Base-by-base conservation (phyloP, 1,140 invertebrate species). In the Cydia splendana region DNA sequence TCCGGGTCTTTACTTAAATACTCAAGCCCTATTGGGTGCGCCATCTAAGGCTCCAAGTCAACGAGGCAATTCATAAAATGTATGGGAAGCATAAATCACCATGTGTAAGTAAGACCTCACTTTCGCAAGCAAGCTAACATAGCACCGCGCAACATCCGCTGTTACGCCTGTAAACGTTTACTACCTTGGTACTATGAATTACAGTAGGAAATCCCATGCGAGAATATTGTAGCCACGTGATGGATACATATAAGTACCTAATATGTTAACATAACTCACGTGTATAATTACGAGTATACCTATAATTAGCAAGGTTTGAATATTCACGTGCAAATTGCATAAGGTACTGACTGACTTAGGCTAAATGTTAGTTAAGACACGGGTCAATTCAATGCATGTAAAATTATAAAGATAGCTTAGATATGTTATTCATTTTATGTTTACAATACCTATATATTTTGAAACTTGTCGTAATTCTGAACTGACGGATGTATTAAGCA, bases 1-100 rank as follows among this genome's bases (percentile, higher is more conserved):
- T 84, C 82, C 85, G 80, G 34, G 76, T 62, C 48, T 42, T 57
- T 28, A 75, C 57, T 62, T 24, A 62, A 62, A 62, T 24, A 62
- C 57, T 12, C 20, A 62, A 57, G 57, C 20, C 20, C 18, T 57
- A 57, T 18, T 62, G 20, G 57, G 18, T 20, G 53, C 53, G 57
- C 20, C 57, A 62, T 24, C 53, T 24, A 20, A 57, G n/a, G 53
- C 53, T 18, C 53, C 53, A 15, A 69, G 65, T 34, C 12, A 69
- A 71, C 38, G 34, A 34, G 34, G 15, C 9, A 71, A 71, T 71
- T 71, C 67, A 71, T 71, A 42, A 71, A 71, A 71, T 38, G 30
- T 42, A 71, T 71, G 67, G 67, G 38, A 71, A 71, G 18, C 38
- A 71, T 71, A 71, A 71, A 38, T 71, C 30, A 71, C 67, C 34